Conservation (phyloP, 1,140 invertebrate species). For the Papilio polytes region DNA sequence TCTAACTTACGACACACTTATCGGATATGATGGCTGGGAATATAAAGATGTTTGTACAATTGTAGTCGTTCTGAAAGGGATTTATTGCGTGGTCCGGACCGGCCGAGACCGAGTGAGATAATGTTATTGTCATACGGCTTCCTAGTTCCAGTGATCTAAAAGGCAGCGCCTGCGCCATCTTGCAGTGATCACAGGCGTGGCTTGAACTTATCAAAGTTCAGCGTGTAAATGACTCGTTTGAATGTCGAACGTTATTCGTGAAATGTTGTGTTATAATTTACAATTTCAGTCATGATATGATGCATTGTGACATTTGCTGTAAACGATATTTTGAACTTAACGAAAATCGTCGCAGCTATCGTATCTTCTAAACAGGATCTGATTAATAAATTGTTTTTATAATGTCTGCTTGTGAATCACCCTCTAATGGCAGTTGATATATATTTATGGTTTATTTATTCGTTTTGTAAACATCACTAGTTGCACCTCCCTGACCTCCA, state of each 20-base stretch:
- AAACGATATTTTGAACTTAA: neutral
- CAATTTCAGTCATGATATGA: neutral
- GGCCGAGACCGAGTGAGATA: slow-evolving; percentile 23
- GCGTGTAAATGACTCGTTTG: neutral
- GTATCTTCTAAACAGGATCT: neutral
- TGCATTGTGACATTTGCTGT: neutral
- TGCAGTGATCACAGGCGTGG: neutral
- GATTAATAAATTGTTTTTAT: neutral
- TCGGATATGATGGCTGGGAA: slow-evolving; percentile 33
- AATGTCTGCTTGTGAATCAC: neutral
- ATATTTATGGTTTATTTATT: slow-evolving; percentile 3
- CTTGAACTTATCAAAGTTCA: slow-evolving; percentile 19
- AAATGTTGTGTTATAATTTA: slow-evolving; percentile 2
- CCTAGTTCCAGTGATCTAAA: slow-evolving; percentile 22
- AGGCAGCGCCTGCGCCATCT: neutral
- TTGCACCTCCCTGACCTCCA: neutral
- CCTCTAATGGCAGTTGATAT: slow-evolving; percentile 4
- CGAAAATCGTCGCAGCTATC: neutral
- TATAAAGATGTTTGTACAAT: slow-evolving; percentile 40
- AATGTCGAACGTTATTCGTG: slow-evolving; percentile 19
- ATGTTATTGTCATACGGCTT: slow-evolving; percentile 36
- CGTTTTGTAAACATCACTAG: neutral
- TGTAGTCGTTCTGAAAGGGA: slow-evolving; percentile 32
- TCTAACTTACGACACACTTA: slow-evolving; percentile 38
- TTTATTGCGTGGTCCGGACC: slow-evolving; percentile 22